These are phyloP conservation scores for Sussaba pulchella DNA, from an alignment of 2,888 invertebrate species.

Conservation along the genomic window DNA sequence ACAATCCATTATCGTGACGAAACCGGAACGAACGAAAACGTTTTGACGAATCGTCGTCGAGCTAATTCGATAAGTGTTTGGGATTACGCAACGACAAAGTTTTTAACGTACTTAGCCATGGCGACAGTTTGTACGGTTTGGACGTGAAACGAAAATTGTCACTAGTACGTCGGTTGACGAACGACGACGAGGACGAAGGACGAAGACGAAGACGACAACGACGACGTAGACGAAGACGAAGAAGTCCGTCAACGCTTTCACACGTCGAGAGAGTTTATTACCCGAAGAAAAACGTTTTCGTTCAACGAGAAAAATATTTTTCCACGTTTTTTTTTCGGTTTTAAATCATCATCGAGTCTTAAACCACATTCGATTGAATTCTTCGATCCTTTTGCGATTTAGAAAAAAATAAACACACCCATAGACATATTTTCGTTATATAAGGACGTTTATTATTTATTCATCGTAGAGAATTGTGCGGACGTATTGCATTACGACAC, in stretches of 20 bases:
- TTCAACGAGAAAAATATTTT: too few relatives aligned
- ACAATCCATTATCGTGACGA: conserved; percentile 73
- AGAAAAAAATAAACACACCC: too few relatives aligned
- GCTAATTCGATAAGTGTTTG: conserved; percentile 78
- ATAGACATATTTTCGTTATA: conserved; percentile 58
- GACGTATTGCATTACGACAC: background rate
- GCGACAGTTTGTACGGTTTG: conserved; percentile 70
- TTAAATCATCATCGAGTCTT: background rate
- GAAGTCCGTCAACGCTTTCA: too few relatives aligned
- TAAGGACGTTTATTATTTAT: conserved; percentile 58
- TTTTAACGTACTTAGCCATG: conserved; percentile 82
- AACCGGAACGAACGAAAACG: conserved; percentile 19
- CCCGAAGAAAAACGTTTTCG: too few relatives aligned
- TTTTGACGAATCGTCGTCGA: conserved; percentile 50
- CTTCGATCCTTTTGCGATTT: conserved; percentile 10
- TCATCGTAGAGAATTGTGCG: conserved; percentile 52
- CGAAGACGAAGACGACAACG: too few relatives aligned
- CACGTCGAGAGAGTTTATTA: too few relatives aligned
- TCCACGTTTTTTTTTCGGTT: background rate
- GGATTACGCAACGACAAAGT: conserved; percentile 75
- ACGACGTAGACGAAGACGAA: too few relatives aligned
- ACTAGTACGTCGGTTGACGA: conserved; percentile 57
- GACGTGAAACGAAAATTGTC: conserved; percentile 43
- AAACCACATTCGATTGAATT: conserved; percentile 7
- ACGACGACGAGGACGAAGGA: conserved; percentile 40